These are phyloP conservation scores for Struthidea cinerea DNA, from an alignment of 2,113 vertebrate genomes.

Conservation along the genomic window DNA sequence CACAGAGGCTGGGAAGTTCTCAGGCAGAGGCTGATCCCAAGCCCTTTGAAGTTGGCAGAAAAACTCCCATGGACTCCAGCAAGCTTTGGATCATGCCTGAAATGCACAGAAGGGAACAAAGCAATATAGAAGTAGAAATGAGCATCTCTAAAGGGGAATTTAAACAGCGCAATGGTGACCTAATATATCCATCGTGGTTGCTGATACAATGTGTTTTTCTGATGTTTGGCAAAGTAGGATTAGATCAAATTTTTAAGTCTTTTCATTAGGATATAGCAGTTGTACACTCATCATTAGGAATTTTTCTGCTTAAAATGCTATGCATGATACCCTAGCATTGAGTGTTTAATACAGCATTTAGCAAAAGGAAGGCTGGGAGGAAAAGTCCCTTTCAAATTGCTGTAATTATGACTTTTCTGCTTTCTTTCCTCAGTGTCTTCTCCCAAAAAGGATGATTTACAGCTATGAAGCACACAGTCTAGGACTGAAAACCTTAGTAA, in stretches of 20 bases:
- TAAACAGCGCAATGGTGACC: not conserved
- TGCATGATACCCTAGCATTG: not conserved
- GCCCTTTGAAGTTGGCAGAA: slow-evolving; percentile 18
- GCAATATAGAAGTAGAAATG: not conserved
- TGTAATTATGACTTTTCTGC: not conserved
- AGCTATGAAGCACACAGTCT: not conserved
- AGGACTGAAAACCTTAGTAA: not conserved
- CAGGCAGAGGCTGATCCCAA: slow-evolving; percentile 23
- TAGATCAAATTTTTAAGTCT: not conserved
- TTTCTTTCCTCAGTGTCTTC: not conserved
- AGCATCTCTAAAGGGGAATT: not conserved
- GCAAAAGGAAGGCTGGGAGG: not conserved
- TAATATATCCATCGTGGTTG: not conserved
- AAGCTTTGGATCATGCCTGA: not conserved
- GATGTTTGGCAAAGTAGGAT: not conserved
- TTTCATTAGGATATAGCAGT: not conserved
- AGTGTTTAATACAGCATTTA: not conserved
- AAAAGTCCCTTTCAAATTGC: not conserved
- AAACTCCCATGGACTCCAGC: not conserved
- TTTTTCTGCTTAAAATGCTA: not conserved
- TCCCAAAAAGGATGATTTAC: not conserved
- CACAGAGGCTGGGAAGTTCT: slow-evolving; percentile 14
- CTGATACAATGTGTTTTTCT: not conserved
- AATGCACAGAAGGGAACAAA: not conserved
- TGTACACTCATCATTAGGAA: not conserved